These are phyloP conservation scores for Drosophila falleni DNA, from an alignment of 2,888 invertebrate genomes.

Conservation along the genomic window DNA sequence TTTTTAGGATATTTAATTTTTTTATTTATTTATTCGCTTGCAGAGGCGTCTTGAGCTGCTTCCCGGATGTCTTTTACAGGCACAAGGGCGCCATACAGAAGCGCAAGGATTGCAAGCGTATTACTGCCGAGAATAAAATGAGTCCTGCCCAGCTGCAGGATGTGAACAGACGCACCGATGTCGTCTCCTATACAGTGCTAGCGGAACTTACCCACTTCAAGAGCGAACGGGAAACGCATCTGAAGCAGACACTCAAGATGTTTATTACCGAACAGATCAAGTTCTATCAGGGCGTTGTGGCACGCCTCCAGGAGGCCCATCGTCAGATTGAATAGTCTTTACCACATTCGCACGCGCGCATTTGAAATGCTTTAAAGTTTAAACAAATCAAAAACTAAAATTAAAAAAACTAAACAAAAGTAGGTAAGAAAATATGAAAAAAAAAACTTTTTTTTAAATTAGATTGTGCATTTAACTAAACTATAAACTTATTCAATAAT, in stretches of 20 bases:
- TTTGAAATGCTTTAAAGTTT: constrained; percentile 71
- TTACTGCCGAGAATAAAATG: constrained; percentile 93
- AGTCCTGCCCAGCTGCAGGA: constrained; percentile 92
- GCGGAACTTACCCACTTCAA: constrained; percentile 98
- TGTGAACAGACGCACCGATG: constrained; percentile 93
- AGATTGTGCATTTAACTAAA: constrained; percentile 60
- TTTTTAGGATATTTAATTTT: too few species aligned
- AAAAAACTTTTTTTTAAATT: constrained; percentile 41
- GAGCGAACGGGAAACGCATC: constrained; percentile 92
- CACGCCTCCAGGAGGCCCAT: constrained; percentile 89
- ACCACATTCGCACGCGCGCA: constrained; percentile 77
- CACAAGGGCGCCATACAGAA: constrained; percentile 96
- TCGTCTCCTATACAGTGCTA: constrained; percentile 96
- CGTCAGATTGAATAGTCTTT: constrained; percentile 84
- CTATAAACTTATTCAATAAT: constrained; percentile 55
- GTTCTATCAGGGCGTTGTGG: constrained; percentile 95
- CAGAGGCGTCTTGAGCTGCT: constrained; percentile 94
- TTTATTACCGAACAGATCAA: constrained; percentile 95
- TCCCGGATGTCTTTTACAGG: constrained; percentile 95
- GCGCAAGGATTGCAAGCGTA: constrained; percentile 94
- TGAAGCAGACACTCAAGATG: constrained; percentile 93
- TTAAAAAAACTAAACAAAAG: constrained; percentile 21
- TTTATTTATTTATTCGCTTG: not conserved
- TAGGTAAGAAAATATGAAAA: constrained; percentile 6
- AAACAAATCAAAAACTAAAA: constrained; percentile 26